phyloP scores from a whole-genome alignment of 2,888 invertebrate genomes.

The Calephelis perditalis region DNA sequence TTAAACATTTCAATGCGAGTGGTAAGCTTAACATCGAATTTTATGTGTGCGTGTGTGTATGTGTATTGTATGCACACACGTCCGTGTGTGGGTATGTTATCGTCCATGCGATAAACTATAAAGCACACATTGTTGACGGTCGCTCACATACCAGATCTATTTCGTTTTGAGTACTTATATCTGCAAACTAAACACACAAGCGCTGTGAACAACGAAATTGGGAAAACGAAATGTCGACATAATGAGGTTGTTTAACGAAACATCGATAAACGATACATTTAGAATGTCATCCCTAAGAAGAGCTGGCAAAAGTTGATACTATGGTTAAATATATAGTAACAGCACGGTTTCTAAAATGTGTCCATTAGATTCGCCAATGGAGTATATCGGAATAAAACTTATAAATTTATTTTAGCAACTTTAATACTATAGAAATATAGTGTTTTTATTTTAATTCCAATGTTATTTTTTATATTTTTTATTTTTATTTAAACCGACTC shows the following conservation, averaged over 20 bases:
- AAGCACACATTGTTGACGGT: conserved; percentile 65
- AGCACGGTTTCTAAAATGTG: too few species aligned
- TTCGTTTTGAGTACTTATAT: conserved; percentile 30
- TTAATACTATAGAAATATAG: too few species aligned
- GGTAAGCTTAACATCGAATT: conserved; percentile 47
- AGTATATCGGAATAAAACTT: too few species aligned
- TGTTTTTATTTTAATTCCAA: too few species aligned
- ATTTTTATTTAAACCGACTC: too few species aligned
- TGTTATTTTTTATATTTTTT: too few species aligned
- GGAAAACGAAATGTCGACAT: conserved; percentile 19
- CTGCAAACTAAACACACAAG: conserved; percentile 41
- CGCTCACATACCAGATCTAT: conserved; percentile 74
- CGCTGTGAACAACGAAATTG: conserved; percentile 34
- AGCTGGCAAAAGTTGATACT: not conserved
- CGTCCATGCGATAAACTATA: conserved; percentile 58
- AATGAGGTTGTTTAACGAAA: conserved; percentile 10
- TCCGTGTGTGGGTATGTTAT: conserved; percentile 47
- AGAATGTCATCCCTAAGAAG: not conserved
- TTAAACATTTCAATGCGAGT: conserved; percentile 34
- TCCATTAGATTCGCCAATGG: too few species aligned
- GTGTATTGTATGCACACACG: conserved; percentile 38
- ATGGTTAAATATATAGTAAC: too few species aligned
- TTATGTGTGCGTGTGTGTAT: conserved; percentile 40
- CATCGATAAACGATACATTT: conserved; percentile 3
- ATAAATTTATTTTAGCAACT: too few species aligned